phyloP scores from a whole-genome alignment of 2,797 vertebrate genomes.

The Gymnoscopelus microlampas region DNA sequence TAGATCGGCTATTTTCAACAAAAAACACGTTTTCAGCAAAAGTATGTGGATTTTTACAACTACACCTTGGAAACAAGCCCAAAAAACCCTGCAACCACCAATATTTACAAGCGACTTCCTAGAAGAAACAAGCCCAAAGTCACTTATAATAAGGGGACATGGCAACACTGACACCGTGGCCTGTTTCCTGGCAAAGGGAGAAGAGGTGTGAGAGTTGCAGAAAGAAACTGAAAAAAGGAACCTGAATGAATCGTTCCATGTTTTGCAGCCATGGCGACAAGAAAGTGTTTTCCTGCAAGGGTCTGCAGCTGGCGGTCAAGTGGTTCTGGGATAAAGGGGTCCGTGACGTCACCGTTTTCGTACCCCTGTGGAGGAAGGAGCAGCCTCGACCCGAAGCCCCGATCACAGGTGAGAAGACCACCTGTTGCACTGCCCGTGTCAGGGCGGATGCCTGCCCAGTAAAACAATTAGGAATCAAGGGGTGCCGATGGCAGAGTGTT shows the following conservation, averaged over 20 bases:
- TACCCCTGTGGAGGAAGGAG: conserved; percentile 94
- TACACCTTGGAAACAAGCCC: too few relatives aligned
- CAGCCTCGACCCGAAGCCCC: conserved; percentile 85
- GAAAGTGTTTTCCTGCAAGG: conserved; percentile 92
- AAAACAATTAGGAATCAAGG: too few relatives aligned
- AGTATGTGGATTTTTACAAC: too few relatives aligned
- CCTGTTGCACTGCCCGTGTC: neutral
- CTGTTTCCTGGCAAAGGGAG: conserved; percentile 50
- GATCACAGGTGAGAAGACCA: conserved; percentile 82
- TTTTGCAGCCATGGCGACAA: conserved; percentile 90
- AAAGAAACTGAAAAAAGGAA: conserved; percentile 45
- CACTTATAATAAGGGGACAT: too few relatives aligned
- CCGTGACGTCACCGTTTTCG: conserved; percentile 91
- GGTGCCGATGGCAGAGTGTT: neutral
- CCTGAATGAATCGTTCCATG: neutral
- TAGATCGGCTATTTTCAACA: too few relatives aligned
- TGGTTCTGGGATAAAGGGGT: conserved; percentile 92
- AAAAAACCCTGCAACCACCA: too few relatives aligned
- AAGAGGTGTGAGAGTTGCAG: conserved; percentile 12
- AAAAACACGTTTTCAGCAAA: neutral
- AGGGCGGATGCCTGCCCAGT: too few relatives aligned
- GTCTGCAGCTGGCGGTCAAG: conserved; percentile 90
- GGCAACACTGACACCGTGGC: conserved; percentile 12
- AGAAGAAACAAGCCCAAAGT: neutral
- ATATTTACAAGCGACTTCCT: too few relatives aligned